Conservation (phyloP, 2,113 vertebrate species). For the Pseudopipra pipra region DNA sequence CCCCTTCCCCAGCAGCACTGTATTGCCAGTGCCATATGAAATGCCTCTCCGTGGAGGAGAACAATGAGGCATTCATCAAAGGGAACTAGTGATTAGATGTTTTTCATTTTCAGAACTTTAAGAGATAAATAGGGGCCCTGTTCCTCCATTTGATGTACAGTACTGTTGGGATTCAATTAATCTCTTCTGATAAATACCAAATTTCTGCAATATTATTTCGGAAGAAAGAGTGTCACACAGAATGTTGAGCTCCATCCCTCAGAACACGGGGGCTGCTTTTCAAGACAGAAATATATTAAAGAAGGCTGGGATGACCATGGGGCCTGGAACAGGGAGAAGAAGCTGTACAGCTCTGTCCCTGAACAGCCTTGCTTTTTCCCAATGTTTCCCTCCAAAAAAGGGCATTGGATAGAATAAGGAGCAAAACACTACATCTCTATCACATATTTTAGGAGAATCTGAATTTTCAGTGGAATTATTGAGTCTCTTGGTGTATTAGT, state of each 20-base stretch:
- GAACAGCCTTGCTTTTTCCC: neutral
- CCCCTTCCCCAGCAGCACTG: neutral
- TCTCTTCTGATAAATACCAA: slow-evolving; percentile 57
- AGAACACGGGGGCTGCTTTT: neutral
- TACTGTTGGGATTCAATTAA: slow-evolving; percentile 65
- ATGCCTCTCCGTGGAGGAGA: slow-evolving; percentile 53
- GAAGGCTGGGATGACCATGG: neutral
- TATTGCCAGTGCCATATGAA: slow-evolving; percentile 57
- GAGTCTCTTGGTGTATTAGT: neutral
- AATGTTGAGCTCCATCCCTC: neutral
- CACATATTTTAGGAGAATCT: neutral
- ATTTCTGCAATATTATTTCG: slow-evolving; percentile 17
- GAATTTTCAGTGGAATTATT: neutral
- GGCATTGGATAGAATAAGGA: neutral
- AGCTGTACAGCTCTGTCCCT: neutral
- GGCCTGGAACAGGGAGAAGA: neutral
- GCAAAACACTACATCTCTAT: neutral
- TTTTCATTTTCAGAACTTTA: slow-evolving; percentile 71
- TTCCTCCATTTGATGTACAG: slow-evolving; percentile 66
- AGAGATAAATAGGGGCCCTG: slow-evolving; percentile 68
- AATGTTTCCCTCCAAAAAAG: neutral
- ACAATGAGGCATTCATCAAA: slow-evolving; percentile 72
- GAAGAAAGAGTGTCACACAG: neutral
- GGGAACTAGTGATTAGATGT: slow-evolving; percentile 64
- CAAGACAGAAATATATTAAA: neutral